phyloP scores from a whole-genome alignment of 2,797 vertebrate species.

The Pangasius larnaudii region DNA sequence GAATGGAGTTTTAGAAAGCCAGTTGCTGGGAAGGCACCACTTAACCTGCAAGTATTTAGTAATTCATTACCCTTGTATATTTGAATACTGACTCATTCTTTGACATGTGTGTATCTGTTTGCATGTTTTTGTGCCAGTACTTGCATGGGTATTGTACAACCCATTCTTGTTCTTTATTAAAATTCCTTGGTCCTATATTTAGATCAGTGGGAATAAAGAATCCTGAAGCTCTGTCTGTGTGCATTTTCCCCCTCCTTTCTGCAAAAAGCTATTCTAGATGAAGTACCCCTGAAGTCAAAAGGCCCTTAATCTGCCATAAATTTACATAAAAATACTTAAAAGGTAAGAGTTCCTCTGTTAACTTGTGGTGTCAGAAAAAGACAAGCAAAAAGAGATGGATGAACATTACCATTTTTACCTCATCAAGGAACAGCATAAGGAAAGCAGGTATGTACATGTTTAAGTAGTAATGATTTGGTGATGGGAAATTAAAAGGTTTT shows the following conservation, averaged over 20 bases:
- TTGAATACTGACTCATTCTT: slow-evolving; percentile 42
- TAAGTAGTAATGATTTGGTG: neutral
- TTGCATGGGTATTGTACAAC: slow-evolving; percentile 21
- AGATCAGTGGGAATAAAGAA: slow-evolving; percentile 8
- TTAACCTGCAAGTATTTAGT: slow-evolving; percentile 56
- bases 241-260: neutral
- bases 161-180: slow-evolving; percentile 36
- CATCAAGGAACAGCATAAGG: neutral
- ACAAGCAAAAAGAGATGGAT: neutral
- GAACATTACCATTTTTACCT: neutral
- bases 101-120: slow-evolving; percentile 26
- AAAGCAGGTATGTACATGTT: neutral
- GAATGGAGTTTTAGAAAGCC: slow-evolving; percentile 46
- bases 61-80: slow-evolving; percentile 49
- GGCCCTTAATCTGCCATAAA: neutral
- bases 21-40: slow-evolving; percentile 58
- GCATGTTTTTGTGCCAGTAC: slow-evolving; percentile 11
- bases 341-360: neutral
- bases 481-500: neutral
- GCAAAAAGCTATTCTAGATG: neutral
- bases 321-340: neutral
- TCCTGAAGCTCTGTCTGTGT: neutral
- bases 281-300: neutral
- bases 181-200: slow-evolving; percentile 25
- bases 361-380: neutral